A percentile compares a stretch with the other conserved stretches of the same genome.
These are phyloP conservation scores for Tolmerus cingulatus DNA, from an alignment of 2,888 invertebrate species.

Conservation along the genomic window DNA sequence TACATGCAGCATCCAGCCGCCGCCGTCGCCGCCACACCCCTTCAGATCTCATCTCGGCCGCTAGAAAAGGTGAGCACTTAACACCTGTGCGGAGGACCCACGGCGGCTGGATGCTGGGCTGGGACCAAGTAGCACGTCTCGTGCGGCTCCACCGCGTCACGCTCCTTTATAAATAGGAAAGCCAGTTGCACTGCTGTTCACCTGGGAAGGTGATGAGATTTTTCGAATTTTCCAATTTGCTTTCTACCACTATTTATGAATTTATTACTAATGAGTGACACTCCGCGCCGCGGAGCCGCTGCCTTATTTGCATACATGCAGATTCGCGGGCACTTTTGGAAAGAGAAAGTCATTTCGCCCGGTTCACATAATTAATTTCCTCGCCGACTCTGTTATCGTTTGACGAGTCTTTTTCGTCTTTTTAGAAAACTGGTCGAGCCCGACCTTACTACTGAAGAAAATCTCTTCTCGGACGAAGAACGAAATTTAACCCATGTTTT, in stretches of 20 bases:
- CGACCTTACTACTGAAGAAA: slow-evolving; percentile 1
- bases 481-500: background rate
- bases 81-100: background rate
- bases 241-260: background rate
- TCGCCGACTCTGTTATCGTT: background rate
- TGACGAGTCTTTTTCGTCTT: background rate
- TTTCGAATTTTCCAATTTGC: background rate
- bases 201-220: background rate
- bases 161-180: background rate
- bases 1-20: background rate
- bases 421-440: background rate
- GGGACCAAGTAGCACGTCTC: background rate
- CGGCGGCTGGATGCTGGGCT: background rate
- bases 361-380: background rate
- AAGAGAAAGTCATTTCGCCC: slow-evolving; percentile 30
- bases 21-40: background rate
- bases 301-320: slow-evolving; percentile 11
- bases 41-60: background rate
- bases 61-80: background rate
- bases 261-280: background rate
- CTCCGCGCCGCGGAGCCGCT: background rate
- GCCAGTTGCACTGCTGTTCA: background rate
- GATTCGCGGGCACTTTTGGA: slow-evolving; percentile 9
- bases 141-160: background rate
- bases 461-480: background rate